A percentile compares a stretch with the other conserved stretches of the same genome.
These are phyloP conservation scores for Drosophila meridiana DNA, from an alignment of 2,888 invertebrate genomes.

Conservation along the genomic window DNA sequence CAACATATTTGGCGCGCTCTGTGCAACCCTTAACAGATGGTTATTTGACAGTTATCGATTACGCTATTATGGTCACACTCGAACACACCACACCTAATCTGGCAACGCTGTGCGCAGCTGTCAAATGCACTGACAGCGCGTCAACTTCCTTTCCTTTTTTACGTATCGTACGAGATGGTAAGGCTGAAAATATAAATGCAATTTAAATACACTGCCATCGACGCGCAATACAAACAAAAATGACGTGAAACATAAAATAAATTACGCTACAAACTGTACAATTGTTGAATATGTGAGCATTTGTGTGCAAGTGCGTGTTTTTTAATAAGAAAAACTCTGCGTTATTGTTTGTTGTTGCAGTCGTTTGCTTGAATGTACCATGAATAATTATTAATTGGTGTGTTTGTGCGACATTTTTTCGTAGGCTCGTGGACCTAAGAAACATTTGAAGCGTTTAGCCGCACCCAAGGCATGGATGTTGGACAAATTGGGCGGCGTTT, in stretches of 20 bases:
- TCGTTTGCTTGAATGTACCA: conserved; percentile 7
- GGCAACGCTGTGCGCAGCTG: conserved; percentile 51
- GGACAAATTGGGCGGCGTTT: conserved; percentile 99
- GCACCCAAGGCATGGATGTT: conserved; percentile 99
- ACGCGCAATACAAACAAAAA: conserved; percentile 46
- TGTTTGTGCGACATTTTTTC: conserved; percentile 64
- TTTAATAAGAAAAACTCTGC: conserved; percentile 20
- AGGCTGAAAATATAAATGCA: conserved; percentile 69
- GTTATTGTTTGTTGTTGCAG: conserved; percentile 52
- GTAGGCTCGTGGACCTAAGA: conserved; percentile 99
- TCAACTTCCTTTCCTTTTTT: conserved; percentile 82
- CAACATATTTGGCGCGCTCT: not conserved
- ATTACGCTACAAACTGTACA: conserved; percentile 20
- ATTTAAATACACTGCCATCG: conserved; percentile 77
- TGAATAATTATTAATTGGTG: conserved; percentile 12
- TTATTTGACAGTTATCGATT: conserved; percentile 14
- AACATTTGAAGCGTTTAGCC: conserved; percentile 99
- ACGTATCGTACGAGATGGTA: conserved; percentile 85
- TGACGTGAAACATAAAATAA: conserved; percentile 33
- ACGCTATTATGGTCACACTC: conserved; percentile 17
- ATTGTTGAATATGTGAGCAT: conserved; percentile 44
- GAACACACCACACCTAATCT: conserved; percentile 1
- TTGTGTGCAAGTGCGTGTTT: conserved; percentile 34
- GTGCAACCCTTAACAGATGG: not conserved
- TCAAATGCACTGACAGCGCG: conserved; percentile 71